Conservation (phyloP, 2,113 vertebrate genomes). For the Capra hircus region DNA sequence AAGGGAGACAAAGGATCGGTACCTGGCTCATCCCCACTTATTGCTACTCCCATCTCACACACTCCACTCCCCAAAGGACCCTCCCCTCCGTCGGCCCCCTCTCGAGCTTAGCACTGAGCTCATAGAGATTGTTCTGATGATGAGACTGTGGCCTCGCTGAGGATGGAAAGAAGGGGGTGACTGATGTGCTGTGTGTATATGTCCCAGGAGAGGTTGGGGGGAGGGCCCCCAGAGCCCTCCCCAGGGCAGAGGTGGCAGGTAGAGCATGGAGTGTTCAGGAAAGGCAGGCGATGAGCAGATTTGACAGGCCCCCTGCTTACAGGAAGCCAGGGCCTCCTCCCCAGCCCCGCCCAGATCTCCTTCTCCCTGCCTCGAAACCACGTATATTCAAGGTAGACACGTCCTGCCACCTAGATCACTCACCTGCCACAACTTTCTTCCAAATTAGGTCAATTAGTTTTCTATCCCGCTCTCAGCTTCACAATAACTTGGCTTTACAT, state of each 20-base stretch:
- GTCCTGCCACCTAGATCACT: not conserved
- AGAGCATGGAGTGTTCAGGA: not conserved
- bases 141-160: not conserved
- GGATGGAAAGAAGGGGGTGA: not conserved
- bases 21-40: not conserved
- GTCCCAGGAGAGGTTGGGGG: not conserved
- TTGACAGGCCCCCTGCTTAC: not conserved
- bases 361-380: not conserved
- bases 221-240: not conserved
- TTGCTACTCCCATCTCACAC: not conserved
- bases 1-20: not conserved
- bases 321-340: not conserved
- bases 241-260: not conserved
- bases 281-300: not conserved
- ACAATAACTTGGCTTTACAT: not conserved
- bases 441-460: not conserved
- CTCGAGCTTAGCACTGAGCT: not conserved
- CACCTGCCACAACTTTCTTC: conserved; percentile 4
- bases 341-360: not conserved
- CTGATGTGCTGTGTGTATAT: not conserved
- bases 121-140: not conserved
- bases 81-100: not conserved
- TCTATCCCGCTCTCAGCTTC: not conserved
- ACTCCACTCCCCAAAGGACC: not conserved
- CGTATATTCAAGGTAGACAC: not conserved